Evolutionary conservation across 2,888 invertebrate genomes (phyloP).

Genomic region (Rugalucina vietnamica): DNA sequence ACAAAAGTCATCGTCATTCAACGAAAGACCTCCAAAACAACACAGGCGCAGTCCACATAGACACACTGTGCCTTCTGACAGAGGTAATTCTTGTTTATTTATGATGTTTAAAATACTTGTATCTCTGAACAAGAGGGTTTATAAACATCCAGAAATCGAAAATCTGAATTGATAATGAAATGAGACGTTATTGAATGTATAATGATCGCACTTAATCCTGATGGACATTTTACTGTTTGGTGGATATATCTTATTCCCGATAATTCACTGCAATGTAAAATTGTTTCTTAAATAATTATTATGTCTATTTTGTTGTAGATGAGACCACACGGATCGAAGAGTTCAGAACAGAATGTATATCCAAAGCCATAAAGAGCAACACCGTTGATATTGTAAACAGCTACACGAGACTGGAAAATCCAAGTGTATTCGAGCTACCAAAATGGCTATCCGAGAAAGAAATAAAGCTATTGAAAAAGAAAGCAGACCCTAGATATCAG

Average conservation of each 20-base stretch:
- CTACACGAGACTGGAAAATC: not conserved
- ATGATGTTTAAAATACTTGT: too few species aligned
- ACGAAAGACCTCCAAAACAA: not conserved
- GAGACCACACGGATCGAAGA: constrained; percentile 19
- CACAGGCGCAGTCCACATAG: not conserved
- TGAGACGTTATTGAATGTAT: too few species aligned
- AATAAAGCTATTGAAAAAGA: not conserved
- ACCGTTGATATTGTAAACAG: constrained; percentile 30
- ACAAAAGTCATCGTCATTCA: constrained; percentile 37
- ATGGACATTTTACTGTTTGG: too few species aligned
- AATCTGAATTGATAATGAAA: too few species aligned
- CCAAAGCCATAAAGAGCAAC: constrained; percentile 55
- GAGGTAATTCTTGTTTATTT: constrained; percentile 22
- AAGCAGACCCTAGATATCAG: constrained; percentile 7
- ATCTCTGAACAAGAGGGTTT: too few species aligned
- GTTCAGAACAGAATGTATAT: constrained; percentile 44
- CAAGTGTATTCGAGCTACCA: not conserved
- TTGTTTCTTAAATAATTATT: not conserved
- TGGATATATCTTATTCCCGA: too few species aligned
- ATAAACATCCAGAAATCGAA: too few species aligned
- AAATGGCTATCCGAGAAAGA: constrained; percentile 30
- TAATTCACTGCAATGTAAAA: too few species aligned
- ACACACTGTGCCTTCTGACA: constrained; percentile 48
- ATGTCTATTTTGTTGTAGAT: constrained; percentile 32
- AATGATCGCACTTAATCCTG: too few species aligned